Evolutionary conservation across 2,888 invertebrate genomes (phyloP).

Genomic region (Conchocele bisecta): DNA sequence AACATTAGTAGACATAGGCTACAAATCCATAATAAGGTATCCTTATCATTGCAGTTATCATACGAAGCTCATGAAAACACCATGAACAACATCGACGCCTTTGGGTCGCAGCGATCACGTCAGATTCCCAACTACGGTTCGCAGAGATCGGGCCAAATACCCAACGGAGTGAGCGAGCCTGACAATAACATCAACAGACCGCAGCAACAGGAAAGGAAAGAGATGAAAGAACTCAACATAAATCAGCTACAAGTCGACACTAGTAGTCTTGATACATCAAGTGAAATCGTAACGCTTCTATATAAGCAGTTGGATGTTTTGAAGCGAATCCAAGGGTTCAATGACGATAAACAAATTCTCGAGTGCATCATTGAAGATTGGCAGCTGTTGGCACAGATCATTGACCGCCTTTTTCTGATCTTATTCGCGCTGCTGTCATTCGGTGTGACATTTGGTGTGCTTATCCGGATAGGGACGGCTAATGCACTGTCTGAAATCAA

Average conservation of each 20-base stretch:
- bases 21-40: not conserved
- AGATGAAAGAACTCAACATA: not conserved
- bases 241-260: not conserved
- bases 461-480: conserved; percentile 33
- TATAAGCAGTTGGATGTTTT: conserved; percentile 58
- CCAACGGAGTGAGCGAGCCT: not conserved
- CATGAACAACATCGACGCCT: too few species aligned
- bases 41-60: not conserved
- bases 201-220: conserved; percentile 13
- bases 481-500: too few species aligned
- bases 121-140: not conserved
- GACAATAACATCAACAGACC: conserved; percentile 21
- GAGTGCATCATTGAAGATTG: conserved; percentile 59
- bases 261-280: conserved; percentile 8
- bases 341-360: conserved; percentile 46
- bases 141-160: not conserved
- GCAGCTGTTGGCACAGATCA: conserved; percentile 61
- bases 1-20: too few species aligned
- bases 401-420: conserved; percentile 63
- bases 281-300: conserved; percentile 45
- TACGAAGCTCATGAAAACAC: conserved; percentile 1
- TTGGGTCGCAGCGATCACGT: too few species aligned
- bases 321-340: conserved; percentile 46
- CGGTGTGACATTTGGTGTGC: conserved; percentile 35
- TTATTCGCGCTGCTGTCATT: conserved; percentile 53